Percentiles rank a stretch among this genome's conserved stretches.
Evolutionary conservation across 2,113 vertebrate genomes (phyloP).

Genomic region (Sakesphorus luctuosus): DNA sequence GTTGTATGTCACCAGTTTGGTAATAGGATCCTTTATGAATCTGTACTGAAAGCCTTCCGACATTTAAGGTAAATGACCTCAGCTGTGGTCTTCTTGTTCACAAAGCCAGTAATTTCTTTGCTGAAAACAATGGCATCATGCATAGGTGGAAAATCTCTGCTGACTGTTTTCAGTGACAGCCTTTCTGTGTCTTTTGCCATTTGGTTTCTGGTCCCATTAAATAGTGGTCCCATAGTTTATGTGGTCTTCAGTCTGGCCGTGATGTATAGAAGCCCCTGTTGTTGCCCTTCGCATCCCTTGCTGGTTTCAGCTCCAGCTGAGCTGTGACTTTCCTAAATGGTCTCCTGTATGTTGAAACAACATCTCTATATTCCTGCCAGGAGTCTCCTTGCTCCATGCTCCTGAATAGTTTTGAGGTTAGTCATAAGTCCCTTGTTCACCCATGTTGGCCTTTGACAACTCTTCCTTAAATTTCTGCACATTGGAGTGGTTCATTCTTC

Average conservation of each 20-base stretch:
- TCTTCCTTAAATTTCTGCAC: background rate
- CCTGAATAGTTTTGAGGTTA: background rate
- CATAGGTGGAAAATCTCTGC: background rate
- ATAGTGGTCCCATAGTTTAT: background rate
- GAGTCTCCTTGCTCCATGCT: background rate
- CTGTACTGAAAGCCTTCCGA: background rate
- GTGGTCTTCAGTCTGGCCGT: background rate
- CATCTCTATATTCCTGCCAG: background rate
- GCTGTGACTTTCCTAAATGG: background rate
- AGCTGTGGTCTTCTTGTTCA: background rate
- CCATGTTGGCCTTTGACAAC: background rate
- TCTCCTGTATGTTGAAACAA: background rate
- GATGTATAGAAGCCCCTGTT: background rate
- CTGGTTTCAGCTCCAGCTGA: background rate
- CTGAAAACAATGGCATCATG: background rate
- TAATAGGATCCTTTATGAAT: background rate
- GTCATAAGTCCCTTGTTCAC: background rate
- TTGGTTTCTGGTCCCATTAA: background rate
- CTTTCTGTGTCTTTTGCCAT: background rate
- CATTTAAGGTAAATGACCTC: background rate
- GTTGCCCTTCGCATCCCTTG: background rate
- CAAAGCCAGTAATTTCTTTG: background rate
- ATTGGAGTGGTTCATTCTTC: background rate
- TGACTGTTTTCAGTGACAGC: background rate
- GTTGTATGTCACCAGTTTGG: background rate